Conservation (phyloP, 2,113 vertebrate species). For the Glaucomys volans region DNA sequence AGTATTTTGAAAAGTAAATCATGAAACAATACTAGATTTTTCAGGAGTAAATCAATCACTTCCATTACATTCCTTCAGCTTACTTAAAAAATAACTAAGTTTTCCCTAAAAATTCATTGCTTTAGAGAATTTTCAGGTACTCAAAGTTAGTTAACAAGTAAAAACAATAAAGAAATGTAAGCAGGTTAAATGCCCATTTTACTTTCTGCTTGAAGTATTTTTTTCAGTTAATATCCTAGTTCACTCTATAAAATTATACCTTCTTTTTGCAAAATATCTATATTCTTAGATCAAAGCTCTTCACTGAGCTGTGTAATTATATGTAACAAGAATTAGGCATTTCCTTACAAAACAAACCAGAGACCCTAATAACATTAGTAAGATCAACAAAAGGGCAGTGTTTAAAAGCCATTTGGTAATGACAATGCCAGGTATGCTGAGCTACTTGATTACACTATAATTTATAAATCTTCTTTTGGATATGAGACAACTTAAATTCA, state of each 20-base stretch:
- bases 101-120: slow-evolving; percentile 54
- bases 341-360: slow-evolving; percentile 73
- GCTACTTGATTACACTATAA: slow-evolving; percentile 71
- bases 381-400: slow-evolving; percentile 69
- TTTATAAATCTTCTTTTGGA: slow-evolving; percentile 73
- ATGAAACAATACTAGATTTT: slow-evolving; percentile 54
- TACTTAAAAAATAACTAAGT: slow-evolving; percentile 34
- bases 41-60: slow-evolving; percentile 26
- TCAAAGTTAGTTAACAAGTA: slow-evolving; percentile 62
- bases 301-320: slow-evolving; percentile 67
- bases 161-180: slow-evolving; percentile 45
- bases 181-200: slow-evolving; percentile 55
- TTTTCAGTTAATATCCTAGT: slow-evolving; percentile 67
- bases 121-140: slow-evolving; percentile 51
- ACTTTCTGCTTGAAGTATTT: slow-evolving; percentile 54
- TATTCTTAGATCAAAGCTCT: slow-evolving; percentile 74
- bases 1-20: slow-evolving; percentile 53
- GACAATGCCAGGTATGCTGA: slow-evolving; percentile 60
- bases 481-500: slow-evolving; percentile 72
- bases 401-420: slow-evolving; percentile 72
- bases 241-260: slow-evolving; percentile 66
- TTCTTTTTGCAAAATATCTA: slow-evolving; percentile 66
- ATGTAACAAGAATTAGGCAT: slow-evolving; percentile 70
- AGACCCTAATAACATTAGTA: slow-evolving; percentile 45
- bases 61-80: not conserved